Evolutionary conservation across 2,797 vertebrate genomes (phyloP).

Genomic region (Pangasius sanitwongsei): DNA sequence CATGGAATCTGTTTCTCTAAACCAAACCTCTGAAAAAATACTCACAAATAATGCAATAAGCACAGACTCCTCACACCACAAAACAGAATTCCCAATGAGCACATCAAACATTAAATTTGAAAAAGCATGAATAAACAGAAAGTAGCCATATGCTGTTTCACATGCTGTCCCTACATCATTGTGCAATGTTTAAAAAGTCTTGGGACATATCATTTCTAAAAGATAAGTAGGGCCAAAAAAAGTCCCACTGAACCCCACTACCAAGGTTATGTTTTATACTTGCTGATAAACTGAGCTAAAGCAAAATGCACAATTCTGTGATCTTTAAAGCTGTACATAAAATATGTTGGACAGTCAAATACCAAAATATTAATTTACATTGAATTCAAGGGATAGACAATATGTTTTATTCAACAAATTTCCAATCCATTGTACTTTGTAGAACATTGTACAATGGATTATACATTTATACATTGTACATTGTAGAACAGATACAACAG

Average conservation of each 20-base stretch:
- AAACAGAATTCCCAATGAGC: not conserved
- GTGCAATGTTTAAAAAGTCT: slow-evolving; percentile 20
- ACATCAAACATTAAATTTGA: not conserved
- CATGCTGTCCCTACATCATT: slow-evolving; percentile 20
- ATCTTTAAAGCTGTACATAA: not conserved
- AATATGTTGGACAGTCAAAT: not conserved
- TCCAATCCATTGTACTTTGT: not conserved
- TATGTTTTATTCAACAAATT: not conserved
- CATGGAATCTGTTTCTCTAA: not conserved
- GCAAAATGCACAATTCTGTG: not conserved
- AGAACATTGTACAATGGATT: too few relatives aligned
- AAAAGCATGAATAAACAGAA: not conserved
- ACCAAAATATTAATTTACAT: not conserved
- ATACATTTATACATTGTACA: too few relatives aligned
- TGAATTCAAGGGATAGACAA: not conserved
- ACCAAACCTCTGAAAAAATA: not conserved
- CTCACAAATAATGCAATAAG: not conserved
- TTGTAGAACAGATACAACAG: not conserved
- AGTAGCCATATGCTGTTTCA: slow-evolving; percentile 36
- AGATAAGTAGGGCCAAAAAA: slow-evolving; percentile 8
- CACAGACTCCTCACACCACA: not conserved
- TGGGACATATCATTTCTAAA: not conserved
- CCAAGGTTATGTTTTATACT: slow-evolving; percentile 20
- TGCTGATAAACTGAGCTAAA: slow-evolving; percentile 2
- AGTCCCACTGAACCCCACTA: not conserved